phyloP scores from a whole-genome alignment of 2,888 invertebrate species.

The Fragum sueziense region DNA sequence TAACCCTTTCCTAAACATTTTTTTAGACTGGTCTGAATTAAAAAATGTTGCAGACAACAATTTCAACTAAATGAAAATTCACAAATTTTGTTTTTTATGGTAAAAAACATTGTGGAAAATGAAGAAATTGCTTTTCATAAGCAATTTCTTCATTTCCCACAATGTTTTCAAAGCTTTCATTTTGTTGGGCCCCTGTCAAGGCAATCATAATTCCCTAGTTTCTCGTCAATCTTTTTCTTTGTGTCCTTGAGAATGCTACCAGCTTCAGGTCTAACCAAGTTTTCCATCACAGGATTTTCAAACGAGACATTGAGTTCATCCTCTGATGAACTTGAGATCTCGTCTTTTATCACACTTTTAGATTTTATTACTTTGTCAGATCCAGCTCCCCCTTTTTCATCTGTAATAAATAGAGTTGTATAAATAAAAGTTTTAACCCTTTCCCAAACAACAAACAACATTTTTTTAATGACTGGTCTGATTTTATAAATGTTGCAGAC shows the following conservation, averaged over 20 bases:
- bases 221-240: constrained; percentile 30
- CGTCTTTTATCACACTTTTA: constrained; percentile 45
- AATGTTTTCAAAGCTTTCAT: constrained; percentile 35
- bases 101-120: no score
- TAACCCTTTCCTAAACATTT: constrained; percentile 2
- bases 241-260: constrained; percentile 51
- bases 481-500: no score
- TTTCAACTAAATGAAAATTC: no score
- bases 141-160: constrained; percentile 6
- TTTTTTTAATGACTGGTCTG: no score
- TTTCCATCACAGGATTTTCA: constrained; percentile 21
- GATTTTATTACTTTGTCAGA: constrained; percentile 38
- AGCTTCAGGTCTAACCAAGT: constrained; percentile 34
- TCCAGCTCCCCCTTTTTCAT: constrained; percentile 50
- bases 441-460: constrained; percentile 34
- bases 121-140: no score
- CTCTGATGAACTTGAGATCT: constrained; percentile 28
- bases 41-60: no score
- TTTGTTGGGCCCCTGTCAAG: constrained; percentile 60
- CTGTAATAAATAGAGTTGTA: constrained; percentile 55
- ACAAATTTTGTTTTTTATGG: no score
- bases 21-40: constrained; percentile 24
- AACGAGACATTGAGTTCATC: constrained; percentile 37
- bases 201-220: constrained; percentile 63
- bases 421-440: constrained; percentile 32